A percentile compares a stretch with the other conserved stretches of the same genome.
Evolutionary conservation across 2,888 invertebrate species (phyloP).

Genomic region (Notodonta ziczac): DNA sequence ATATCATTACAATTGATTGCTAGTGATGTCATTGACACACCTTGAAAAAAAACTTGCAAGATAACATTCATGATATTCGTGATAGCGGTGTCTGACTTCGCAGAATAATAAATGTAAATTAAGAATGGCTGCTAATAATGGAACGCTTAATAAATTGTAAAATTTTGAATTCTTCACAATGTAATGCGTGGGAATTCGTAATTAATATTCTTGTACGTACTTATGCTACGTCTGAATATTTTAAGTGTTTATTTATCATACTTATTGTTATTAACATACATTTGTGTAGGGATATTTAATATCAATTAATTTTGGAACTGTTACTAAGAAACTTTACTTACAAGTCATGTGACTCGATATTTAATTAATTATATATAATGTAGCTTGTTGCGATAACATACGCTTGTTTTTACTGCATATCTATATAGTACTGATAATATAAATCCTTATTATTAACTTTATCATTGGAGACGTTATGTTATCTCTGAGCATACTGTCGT

Average conservation of each 20-base stretch:
- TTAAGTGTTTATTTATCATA: not conserved
- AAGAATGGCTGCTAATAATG: constrained; percentile 18
- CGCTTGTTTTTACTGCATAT: constrained; percentile 33
- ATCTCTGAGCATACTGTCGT: constrained; percentile 43
- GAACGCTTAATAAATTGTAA: constrained; percentile 15
- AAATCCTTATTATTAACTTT: constrained; percentile 52
- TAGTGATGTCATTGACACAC: constrained; percentile 46
- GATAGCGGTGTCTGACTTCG: constrained; percentile 24
- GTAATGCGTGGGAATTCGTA: constrained; percentile 7
- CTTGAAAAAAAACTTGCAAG: constrained; percentile 18
- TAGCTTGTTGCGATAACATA: constrained; percentile 25
- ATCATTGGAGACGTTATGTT: constrained; percentile 45
- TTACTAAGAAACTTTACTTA: constrained; percentile 1
- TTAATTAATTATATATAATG: constrained; percentile 30
- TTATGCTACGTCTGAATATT: not conserved
- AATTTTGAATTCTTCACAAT: constrained; percentile 11
- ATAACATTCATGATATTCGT: constrained; percentile 22
- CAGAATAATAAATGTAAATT: constrained; percentile 19
- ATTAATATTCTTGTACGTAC: not conserved
- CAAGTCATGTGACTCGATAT: constrained; percentile 33
- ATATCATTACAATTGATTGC: constrained; percentile 30
- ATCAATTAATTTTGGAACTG: not conserved
- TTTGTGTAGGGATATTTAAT: not conserved
- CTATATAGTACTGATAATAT: constrained; percentile 45
- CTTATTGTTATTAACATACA: not conserved